Conservation (phyloP, 2,797 vertebrate genomes). For the Emydoidea blandingii region DNA sequence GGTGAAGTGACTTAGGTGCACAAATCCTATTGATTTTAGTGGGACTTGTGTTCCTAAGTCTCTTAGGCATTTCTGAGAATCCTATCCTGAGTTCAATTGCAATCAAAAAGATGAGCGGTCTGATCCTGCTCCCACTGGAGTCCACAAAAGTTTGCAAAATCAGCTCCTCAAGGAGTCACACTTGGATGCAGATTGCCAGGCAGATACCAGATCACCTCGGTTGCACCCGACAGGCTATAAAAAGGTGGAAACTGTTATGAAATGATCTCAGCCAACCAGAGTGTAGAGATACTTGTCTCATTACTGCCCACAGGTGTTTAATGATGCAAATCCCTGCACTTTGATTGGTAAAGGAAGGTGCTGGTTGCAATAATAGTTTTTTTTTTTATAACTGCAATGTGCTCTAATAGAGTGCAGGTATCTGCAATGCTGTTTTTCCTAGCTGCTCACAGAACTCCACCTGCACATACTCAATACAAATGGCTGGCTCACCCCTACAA, state of each 20-base stretch:
- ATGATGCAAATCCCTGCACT: not conserved
- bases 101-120: not conserved
- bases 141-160: not conserved
- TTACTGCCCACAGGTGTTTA: not conserved
- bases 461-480: not conserved
- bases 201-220: not conserved
- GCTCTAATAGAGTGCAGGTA: not conserved
- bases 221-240: not conserved
- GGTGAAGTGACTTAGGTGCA: not conserved
- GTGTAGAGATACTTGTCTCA: not conserved
- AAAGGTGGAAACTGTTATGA: not conserved
- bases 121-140: not conserved
- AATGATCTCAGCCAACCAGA: not conserved
- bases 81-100: not conserved
- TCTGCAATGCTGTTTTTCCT: not conserved
- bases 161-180: not conserved
- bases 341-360: not conserved
- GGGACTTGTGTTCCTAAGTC: not conserved
- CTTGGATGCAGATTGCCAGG: not conserved
- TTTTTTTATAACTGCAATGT: not conserved
- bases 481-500: not conserved
- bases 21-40: not conserved
- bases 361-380: not conserved
- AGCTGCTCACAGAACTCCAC: not conserved
- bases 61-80: not conserved